Conservation (phyloP, 1,140 invertebrate genomes). For the Panonychus citri region DNA sequence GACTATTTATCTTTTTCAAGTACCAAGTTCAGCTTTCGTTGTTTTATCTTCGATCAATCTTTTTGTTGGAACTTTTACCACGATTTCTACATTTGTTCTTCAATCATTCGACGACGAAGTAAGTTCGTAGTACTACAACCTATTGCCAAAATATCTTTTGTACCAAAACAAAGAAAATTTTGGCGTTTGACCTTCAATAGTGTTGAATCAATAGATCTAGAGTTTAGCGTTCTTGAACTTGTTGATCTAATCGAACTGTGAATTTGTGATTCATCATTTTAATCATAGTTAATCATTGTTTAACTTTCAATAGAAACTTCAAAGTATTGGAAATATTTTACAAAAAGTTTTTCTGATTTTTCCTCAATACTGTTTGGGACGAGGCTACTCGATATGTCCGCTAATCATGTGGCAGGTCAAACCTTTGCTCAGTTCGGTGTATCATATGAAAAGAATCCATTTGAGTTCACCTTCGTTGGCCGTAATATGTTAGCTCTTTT, state of each 20-base stretch:
- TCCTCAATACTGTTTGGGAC: slow-evolving; percentile 40
- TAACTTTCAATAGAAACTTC: slow-evolving; percentile 21
- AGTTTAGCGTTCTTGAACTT: too few relatives aligned
- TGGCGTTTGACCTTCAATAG: too few relatives aligned
- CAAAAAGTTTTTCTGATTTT: slow-evolving; percentile 36
- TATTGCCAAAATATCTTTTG: too few relatives aligned
- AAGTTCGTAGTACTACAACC: too few relatives aligned
- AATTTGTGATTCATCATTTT: too few relatives aligned
- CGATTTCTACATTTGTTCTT: slow-evolving; percentile 33
- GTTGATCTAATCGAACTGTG: too few relatives aligned
- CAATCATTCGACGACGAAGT: slow-evolving; percentile 29
- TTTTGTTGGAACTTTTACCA: slow-evolving; percentile 35
- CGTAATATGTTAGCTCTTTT: slow-evolving; percentile 30
- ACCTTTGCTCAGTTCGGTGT: slow-evolving; percentile 21
- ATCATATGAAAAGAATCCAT: slow-evolving; percentile 16
- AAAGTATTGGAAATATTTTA: slow-evolving; percentile 27
- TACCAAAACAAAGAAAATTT: too few relatives aligned
- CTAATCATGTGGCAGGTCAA: slow-evolving; percentile 23
- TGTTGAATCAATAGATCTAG: too few relatives aligned
- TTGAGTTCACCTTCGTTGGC: slow-evolving; percentile 32
- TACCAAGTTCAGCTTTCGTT: slow-evolving; percentile 35
- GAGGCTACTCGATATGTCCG: slow-evolving; percentile 36
- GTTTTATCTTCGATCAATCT: slow-evolving; percentile 32
- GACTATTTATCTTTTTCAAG: slow-evolving; percentile 29
- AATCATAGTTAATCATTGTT: too few relatives aligned